Evolutionary conservation across 2,888 invertebrate species (phyloP).

Genomic region (Lepidochrysops patricia): DNA sequence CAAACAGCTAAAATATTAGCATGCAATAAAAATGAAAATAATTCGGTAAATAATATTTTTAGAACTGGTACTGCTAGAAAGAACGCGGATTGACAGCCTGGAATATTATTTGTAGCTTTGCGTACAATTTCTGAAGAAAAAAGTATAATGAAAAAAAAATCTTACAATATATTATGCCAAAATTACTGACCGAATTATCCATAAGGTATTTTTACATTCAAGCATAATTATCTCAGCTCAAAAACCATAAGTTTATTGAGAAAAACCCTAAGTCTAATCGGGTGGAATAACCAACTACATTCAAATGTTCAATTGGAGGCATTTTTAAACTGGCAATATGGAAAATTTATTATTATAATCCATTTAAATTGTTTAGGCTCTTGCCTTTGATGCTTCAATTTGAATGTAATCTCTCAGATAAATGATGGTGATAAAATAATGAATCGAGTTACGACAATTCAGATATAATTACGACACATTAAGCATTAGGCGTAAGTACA

Average conservation of each 20-base stretch:
- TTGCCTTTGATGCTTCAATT: too few species aligned
- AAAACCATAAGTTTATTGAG: not conserved
- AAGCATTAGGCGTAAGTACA: conserved; percentile 13
- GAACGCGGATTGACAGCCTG: too few species aligned
- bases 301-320: not conserved
- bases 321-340: not conserved
- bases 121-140: too few species aligned
- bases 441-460: conserved; percentile 4
- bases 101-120: too few species aligned
- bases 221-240: not conserved
- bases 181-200: not conserved
- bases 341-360: not conserved
- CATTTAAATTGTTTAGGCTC: too few species aligned
- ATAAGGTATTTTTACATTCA: not conserved
- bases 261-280: not conserved
- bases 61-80: too few species aligned
- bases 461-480: conserved; percentile 11
- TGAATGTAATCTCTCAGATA: not conserved
- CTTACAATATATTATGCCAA: too few species aligned
- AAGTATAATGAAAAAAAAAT: too few species aligned
- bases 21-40: not conserved
- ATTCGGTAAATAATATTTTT: not conserved
- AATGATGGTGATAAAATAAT: conserved; percentile 8
- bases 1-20: not conserved
- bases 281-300: not conserved